These are phyloP conservation scores for Gouania willdenowi DNA, from an alignment of 2,797 vertebrate genomes.

Conservation along the genomic window DNA sequence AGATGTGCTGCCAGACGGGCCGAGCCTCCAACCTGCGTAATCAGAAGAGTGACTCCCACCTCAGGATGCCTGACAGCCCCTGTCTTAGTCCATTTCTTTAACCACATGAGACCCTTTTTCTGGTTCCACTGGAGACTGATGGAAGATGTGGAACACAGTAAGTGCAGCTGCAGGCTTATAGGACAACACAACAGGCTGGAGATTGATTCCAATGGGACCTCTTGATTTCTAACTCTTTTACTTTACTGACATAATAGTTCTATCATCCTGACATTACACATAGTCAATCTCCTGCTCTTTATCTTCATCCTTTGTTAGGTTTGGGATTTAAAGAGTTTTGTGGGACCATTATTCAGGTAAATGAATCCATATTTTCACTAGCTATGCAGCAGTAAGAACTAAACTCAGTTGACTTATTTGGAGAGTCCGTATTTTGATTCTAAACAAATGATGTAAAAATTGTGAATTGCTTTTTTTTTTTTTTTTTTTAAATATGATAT, in stretches of 20 bases:
- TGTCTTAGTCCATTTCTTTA: conserved; percentile 56
- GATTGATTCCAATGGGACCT: conserved; percentile 22
- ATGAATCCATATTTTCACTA: too few relatives aligned
- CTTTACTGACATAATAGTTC: conserved; percentile 19
- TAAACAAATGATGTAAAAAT: too few relatives aligned
- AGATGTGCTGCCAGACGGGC: conserved; percentile 34
- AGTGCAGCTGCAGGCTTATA: conserved; percentile 7
- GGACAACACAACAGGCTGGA: conserved; percentile 13
- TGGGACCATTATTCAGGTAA: too few relatives aligned
- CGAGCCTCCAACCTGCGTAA: conserved; percentile 36
- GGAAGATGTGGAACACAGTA: conserved; percentile 27
- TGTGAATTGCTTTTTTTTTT: too few relatives aligned
- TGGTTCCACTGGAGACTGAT: conserved; percentile 42
- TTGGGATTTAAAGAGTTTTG: too few relatives aligned
- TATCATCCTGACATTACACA: conserved; percentile 8
- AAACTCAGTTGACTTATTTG: too few relatives aligned
- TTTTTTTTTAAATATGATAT: too few relatives aligned
- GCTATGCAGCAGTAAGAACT: too few relatives aligned
- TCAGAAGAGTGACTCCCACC: conserved; percentile 45
- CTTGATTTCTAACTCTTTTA: conserved; percentile 31
- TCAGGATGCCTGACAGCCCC: conserved; percentile 36
- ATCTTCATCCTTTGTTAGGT: too few relatives aligned
- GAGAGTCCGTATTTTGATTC: too few relatives aligned
- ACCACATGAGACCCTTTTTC: conserved; percentile 52
- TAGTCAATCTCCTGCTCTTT: too few relatives aligned